Percentiles rank a stretch among this genome's conserved stretches.
phyloP scores from a whole-genome alignment of 2,797 vertebrate species.

The Coendou prehensilis region DNA sequence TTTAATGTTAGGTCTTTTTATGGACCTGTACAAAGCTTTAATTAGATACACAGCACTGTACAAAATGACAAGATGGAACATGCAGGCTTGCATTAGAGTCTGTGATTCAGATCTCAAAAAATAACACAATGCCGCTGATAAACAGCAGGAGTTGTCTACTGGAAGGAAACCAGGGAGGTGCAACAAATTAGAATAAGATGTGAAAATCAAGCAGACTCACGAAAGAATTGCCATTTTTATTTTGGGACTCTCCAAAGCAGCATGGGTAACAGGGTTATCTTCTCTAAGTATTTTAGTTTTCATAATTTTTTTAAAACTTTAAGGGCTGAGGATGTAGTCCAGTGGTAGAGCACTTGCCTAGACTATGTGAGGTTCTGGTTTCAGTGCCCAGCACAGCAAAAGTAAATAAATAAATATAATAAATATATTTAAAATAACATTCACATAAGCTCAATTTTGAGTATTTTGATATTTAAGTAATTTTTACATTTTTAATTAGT shows the following conservation, averaged over 20 bases:
- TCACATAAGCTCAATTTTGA: constrained; percentile 17
- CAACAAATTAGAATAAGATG: constrained; percentile 67
- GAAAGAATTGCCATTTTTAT: constrained; percentile 67
- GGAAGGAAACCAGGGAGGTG: constrained; percentile 71
- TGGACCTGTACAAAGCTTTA: constrained; percentile 77
- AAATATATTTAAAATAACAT: background rate
- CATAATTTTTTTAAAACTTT: background rate
- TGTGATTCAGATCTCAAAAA: constrained; percentile 77
- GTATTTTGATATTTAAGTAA: background rate
- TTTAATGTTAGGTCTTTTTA: constrained; percentile 79
- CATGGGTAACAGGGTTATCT: background rate
- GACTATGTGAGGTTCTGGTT: background rate
- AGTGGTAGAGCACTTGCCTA: background rate
- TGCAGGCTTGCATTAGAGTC: constrained; percentile 66
- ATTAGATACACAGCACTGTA: constrained; percentile 73
- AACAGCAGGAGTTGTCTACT: constrained; percentile 81
- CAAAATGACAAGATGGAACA: constrained; percentile 76
- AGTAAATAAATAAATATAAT: background rate
- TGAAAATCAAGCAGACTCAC: constrained; percentile 67
- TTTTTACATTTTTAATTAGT: constrained; percentile 53
- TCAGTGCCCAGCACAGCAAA: background rate
- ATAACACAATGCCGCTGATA: constrained; percentile 75
- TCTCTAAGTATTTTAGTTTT: constrained; percentile 7
- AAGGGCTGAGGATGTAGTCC: background rate
- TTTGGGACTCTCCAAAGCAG: background rate